Percentiles rank a stretch among this genome's conserved stretches.
phyloP scores from a whole-genome alignment of 2,113 vertebrate genomes.

The Piaya cayana region DNA sequence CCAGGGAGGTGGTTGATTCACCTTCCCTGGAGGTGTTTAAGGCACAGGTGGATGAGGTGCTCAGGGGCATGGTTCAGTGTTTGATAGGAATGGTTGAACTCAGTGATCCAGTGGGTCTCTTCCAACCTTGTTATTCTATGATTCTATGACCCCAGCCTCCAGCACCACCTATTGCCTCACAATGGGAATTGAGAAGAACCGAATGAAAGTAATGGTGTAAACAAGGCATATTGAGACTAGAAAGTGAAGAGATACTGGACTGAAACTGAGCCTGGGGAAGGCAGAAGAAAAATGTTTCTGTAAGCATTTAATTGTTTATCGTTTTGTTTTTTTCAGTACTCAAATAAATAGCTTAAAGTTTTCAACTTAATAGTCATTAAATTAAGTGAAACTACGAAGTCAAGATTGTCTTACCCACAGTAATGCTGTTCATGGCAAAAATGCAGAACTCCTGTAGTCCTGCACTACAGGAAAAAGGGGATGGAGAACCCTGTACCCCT shows the following conservation, averaged over 20 bases:
- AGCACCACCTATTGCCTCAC: neutral
- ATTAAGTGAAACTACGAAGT: neutral
- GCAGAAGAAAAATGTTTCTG: neutral
- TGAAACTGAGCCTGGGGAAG: neutral
- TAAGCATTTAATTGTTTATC: neutral
- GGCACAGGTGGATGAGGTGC: too few species aligned
- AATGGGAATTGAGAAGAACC: neutral
- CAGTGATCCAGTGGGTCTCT: too few species aligned
- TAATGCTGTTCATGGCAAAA: neutral
- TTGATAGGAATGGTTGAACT: too few species aligned
- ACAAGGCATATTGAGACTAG: neutral
- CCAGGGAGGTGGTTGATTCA: too few species aligned
- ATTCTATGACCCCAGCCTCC: neutral
- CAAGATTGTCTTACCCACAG: neutral
- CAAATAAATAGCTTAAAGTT: neutral
- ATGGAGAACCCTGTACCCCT: neutral
- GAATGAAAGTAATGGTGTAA: neutral
- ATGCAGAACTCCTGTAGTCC: neutral
- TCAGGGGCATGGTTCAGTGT: too few species aligned
- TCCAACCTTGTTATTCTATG: too few species aligned
- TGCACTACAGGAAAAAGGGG: neutral
- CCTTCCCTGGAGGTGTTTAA: too few species aligned
- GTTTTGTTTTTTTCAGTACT: neutral
- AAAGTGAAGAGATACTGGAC: neutral
- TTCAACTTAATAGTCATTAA: neutral